phyloP scores from a whole-genome alignment of 2,797 vertebrate species.

The Microctenopoma stevenorrisi region DNA sequence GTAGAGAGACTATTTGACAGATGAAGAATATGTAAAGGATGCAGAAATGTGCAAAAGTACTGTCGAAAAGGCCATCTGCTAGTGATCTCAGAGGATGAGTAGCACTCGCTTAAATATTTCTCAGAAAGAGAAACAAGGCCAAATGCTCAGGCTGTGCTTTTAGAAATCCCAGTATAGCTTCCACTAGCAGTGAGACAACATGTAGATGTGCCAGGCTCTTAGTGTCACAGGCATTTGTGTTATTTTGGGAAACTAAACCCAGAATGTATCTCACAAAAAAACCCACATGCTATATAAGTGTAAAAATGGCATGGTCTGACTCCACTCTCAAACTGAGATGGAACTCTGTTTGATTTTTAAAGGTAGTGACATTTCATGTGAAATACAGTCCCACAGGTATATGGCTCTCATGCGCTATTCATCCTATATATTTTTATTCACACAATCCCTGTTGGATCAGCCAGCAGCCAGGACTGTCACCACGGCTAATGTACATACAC shows the following conservation, averaged over 20 bases:
- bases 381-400: constrained; percentile 11
- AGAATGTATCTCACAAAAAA: constrained; percentile 1
- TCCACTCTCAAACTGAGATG: background rate
- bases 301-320: background rate
- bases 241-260: background rate
- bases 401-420: constrained; percentile 36
- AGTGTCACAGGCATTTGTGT: background rate
- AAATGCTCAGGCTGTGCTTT: background rate
- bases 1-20: no score
- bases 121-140: background rate
- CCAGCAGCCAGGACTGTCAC: constrained; percentile 22
- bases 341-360: constrained; percentile 29
- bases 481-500: background rate
- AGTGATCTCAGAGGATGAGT: no score
- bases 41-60: background rate
- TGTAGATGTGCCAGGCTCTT: background rate
- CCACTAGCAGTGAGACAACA: background rate
- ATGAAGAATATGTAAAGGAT: no score
- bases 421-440: constrained; percentile 28
- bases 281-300: background rate
- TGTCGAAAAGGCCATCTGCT: background rate
- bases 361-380: constrained; percentile 28
- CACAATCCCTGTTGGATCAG: constrained; percentile 35
- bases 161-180: background rate
- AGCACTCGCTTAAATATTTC: background rate